Evolutionary conservation across 2,113 vertebrate genomes (phyloP).

Genomic region (Cyphomyrus discorhynchus): DNA sequence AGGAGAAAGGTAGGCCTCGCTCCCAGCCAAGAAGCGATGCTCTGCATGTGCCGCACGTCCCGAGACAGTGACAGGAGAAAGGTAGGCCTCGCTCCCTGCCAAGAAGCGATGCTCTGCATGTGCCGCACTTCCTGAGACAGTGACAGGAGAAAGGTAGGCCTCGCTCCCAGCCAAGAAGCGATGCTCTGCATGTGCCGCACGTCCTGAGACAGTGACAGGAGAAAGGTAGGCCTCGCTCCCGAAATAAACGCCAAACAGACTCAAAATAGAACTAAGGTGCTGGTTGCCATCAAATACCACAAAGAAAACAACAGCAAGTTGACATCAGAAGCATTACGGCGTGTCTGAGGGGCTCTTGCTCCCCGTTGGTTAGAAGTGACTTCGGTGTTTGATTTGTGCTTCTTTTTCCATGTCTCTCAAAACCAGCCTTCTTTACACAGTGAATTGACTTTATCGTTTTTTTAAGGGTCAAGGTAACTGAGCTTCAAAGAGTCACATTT

Average conservation of each 20-base stretch:
- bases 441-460: constrained; percentile 31
- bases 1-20: too few relatives aligned
- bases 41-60: too few relatives aligned
- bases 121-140: too few relatives aligned
- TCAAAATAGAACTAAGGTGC: background rate
- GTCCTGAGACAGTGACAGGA: background rate
- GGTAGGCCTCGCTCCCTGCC: too few relatives aligned
- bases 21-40: too few relatives aligned
- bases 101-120: too few relatives aligned
- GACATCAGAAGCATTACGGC: background rate
- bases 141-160: too few relatives aligned
- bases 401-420: constrained; percentile 23
- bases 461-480: constrained; percentile 17
- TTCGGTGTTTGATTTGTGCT: background rate
- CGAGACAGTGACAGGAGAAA: too few relatives aligned
- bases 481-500: constrained; percentile 25
- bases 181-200: background rate
- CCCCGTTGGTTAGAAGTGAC: background rate
- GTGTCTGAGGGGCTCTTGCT: background rate
- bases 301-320: background rate
- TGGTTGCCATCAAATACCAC: background rate
- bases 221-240: background rate
- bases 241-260: background rate
- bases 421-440: constrained; percentile 41
- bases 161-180: background rate